Conservation (phyloP, 2,888 invertebrate species). For the Rhagonycha fulva region DNA sequence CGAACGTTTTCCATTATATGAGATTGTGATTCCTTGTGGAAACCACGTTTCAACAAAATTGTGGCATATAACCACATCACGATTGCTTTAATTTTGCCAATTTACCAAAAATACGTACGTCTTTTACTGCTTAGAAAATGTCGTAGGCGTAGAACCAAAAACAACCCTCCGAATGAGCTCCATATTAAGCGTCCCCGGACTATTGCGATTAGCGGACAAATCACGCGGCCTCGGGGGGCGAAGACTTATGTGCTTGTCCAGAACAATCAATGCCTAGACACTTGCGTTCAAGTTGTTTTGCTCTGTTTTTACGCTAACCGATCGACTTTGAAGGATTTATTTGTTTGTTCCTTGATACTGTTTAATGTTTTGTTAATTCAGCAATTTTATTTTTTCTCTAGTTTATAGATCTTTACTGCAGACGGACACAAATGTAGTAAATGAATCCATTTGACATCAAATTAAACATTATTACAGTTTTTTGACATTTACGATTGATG, state of each 20-base stretch:
- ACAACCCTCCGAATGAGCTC: constrained; percentile 43
- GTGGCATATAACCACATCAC: constrained; percentile 11
- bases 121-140: constrained; percentile 44
- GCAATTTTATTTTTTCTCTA: constrained; percentile 5
- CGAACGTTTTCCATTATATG: constrained; percentile 24
- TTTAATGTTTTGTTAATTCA: constrained; percentile 21
- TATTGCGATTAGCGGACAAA: constrained; percentile 54
- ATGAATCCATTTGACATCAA: neutral
- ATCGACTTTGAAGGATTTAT: constrained; percentile 52
- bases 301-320: constrained; percentile 42
- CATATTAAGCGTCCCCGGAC: constrained; percentile 50
- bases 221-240: constrained; percentile 48
- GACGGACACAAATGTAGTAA: neutral
- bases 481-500: neutral
- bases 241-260: constrained; percentile 54
- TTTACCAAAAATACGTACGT: constrained; percentile 40
- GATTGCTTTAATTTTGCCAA: constrained; percentile 42
- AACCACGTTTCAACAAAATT: constrained; percentile 29
- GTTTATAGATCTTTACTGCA: neutral
- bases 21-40: constrained; percentile 26
- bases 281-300: constrained; percentile 40
- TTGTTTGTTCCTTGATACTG: constrained; percentile 41
- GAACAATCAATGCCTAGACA: constrained; percentile 53
- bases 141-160: constrained; percentile 35
- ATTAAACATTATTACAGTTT: neutral